Conservation (phyloP, 2,113 vertebrate genomes). For the Okapia johnstoni region DNA sequence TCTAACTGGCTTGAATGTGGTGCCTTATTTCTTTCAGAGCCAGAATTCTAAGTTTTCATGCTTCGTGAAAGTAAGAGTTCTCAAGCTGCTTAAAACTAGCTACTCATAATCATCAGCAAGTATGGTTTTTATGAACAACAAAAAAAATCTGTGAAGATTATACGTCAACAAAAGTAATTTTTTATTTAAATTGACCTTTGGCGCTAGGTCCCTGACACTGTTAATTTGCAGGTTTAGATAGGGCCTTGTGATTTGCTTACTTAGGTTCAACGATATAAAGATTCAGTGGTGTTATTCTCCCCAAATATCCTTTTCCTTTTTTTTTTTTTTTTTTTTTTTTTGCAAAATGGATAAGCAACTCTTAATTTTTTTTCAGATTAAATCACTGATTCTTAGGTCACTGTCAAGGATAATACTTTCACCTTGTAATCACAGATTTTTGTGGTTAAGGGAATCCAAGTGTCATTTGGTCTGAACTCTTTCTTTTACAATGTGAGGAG, state of each 20-base stretch:
- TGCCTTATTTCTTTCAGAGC: background rate
- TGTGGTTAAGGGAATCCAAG: background rate
- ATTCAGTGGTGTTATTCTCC: background rate
- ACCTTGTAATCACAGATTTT: background rate
- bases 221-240: background rate
- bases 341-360: background rate
- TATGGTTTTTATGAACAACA: background rate
- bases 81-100: background rate
- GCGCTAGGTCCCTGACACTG: background rate
- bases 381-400: background rate
- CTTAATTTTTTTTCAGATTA: background rate
- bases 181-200: slow-evolving; percentile 7
- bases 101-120: background rate
- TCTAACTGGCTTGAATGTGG: background rate
- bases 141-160: background rate
- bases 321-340: background rate
- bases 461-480: background rate
- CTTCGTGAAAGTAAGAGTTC: background rate
- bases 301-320: background rate
- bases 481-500: background rate
- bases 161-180: background rate
- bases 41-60: background rate
- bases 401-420: background rate
- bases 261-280: background rate
- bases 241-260: background rate